phyloP scores from a whole-genome alignment of 2,888 invertebrate species.

The Spilarctia lutea region DNA sequence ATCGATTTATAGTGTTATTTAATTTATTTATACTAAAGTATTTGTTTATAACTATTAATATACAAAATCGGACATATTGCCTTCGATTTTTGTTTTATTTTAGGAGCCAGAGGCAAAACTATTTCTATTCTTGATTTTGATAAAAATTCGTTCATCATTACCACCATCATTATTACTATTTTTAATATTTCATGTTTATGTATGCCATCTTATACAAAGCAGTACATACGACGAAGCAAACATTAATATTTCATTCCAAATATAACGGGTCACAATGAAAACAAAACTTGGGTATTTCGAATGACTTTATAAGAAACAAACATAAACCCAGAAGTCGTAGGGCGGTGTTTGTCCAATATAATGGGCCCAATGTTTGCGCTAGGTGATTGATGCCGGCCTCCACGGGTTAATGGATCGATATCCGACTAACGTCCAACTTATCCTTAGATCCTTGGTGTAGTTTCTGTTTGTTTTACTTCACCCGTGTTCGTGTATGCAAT shows the following conservation, averaged over 20 bases:
- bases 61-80: too few relatives aligned
- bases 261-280: conserved; percentile 34
- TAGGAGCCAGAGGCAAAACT: too few relatives aligned
- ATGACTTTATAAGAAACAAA: conserved; percentile 67
- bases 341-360: conserved; percentile 73
- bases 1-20: too few relatives aligned
- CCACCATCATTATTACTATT: not conserved
- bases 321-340: conserved; percentile 63
- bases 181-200: not conserved
- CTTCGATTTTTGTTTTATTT: too few relatives aligned
- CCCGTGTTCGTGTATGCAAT: conserved; percentile 15
- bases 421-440: conserved; percentile 53
- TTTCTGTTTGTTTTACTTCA: conserved; percentile 48
- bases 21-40: too few relatives aligned
- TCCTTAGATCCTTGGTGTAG: conserved; percentile 48
- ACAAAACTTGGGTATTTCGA: conserved; percentile 47
- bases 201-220: not conserved
- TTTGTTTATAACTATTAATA: too few relatives aligned
- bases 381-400: conserved; percentile 75
- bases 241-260: conserved; percentile 11
- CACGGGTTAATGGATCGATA: conserved; percentile 74
- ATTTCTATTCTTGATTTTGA: too few relatives aligned
- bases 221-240: not conserved
- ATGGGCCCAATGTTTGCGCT: conserved; percentile 75
- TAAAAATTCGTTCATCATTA: not conserved